Conservation (phyloP, 1,140 invertebrate genomes). For the Drosophila ambigua region DNA sequence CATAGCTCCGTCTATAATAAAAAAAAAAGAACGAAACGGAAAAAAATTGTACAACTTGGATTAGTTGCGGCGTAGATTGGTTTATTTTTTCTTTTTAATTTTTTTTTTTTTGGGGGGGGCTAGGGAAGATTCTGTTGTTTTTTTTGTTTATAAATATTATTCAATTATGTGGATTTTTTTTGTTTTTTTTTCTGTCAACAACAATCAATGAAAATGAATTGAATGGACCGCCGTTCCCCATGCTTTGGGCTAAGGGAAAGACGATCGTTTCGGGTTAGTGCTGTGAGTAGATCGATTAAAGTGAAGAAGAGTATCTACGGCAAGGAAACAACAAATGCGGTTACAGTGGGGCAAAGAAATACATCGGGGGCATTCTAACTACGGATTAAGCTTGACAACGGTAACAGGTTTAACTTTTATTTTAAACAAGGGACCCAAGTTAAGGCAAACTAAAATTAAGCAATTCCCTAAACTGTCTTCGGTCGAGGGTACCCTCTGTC, state of each 20-base stretch:
- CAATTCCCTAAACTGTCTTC: constrained; percentile 34
- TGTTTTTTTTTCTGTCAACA: constrained; percentile 52
- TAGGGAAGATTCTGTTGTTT: constrained; percentile 19
- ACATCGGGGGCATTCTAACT: constrained; percentile 34
- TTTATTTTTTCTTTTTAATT: constrained; percentile 18
- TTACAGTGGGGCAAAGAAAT: constrained; percentile 10
- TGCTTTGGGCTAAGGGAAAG: constrained; percentile 8
- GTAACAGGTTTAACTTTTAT: constrained; percentile 9
- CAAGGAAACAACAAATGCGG: constrained; percentile 46
- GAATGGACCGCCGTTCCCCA: constrained; percentile 16
- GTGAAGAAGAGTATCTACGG: constrained; percentile 34
- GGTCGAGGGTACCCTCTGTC: not conserved
- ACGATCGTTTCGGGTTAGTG: constrained; percentile 42
- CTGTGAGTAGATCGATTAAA: constrained; percentile 33
- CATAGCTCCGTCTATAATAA: constrained; percentile 80
- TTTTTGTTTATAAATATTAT: constrained; percentile 38
- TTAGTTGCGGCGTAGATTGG: constrained; percentile 69
- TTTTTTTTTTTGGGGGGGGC: constrained; percentile 33
- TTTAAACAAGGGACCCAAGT: constrained; percentile 12
- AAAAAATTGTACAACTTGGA: constrained; percentile 80
- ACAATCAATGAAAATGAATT: constrained; percentile 55
- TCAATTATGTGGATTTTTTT: constrained; percentile 48
- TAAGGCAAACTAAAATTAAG: constrained; percentile 22
- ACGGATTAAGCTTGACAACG: constrained; percentile 25
- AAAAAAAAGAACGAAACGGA: constrained; percentile 56